Evolutionary conservation across 2,888 invertebrate species (phyloP).

Genomic region (Troides aeacus): DNA sequence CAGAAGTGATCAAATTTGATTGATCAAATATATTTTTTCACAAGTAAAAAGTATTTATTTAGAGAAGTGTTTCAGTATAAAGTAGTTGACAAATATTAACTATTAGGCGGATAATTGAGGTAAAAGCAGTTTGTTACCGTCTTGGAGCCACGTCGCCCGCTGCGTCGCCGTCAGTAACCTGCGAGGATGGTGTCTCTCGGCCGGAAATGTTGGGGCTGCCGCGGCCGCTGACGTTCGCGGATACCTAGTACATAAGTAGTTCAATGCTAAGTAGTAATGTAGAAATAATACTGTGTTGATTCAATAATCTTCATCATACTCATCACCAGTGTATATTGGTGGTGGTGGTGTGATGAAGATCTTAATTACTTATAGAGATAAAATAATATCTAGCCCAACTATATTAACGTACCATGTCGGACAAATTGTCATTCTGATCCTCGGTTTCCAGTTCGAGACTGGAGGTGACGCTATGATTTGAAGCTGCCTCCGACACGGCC

Average conservation of each 20-base stretch:
- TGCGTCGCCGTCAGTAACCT: constrained; percentile 89
- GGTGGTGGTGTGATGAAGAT: too few relatives aligned
- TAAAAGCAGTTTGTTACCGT: constrained; percentile 45
- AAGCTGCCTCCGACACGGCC: constrained; percentile 96
- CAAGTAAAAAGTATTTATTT: too few relatives aligned
- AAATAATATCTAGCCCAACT: not conserved
- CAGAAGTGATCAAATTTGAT: too few relatives aligned
- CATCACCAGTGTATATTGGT: too few relatives aligned
- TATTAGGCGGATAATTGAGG: not conserved
- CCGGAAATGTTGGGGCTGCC: constrained; percentile 98
- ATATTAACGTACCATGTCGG: constrained; percentile 90
- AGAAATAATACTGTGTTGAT: too few relatives aligned
- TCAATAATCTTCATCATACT: too few relatives aligned
- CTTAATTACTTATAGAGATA: not conserved
- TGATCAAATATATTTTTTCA: too few relatives aligned
- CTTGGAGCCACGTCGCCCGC: constrained; percentile 72
- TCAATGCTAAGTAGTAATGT: too few relatives aligned
- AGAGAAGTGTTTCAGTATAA: too few relatives aligned
- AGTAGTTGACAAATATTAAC: too few relatives aligned
- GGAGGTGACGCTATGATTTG: constrained; percentile 96
- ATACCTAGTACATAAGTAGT: constrained; percentile 64
- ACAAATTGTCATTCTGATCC: constrained; percentile 95
- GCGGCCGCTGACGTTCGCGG: constrained; percentile 94
- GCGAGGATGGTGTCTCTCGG: constrained; percentile 96
- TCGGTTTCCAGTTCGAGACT: constrained; percentile 93